A percentile compares a stretch with the other conserved stretches of the same genome.
Evolutionary conservation across 2,888 invertebrate species (phyloP).

Genomic region (Nemoura dubitans): DNA sequence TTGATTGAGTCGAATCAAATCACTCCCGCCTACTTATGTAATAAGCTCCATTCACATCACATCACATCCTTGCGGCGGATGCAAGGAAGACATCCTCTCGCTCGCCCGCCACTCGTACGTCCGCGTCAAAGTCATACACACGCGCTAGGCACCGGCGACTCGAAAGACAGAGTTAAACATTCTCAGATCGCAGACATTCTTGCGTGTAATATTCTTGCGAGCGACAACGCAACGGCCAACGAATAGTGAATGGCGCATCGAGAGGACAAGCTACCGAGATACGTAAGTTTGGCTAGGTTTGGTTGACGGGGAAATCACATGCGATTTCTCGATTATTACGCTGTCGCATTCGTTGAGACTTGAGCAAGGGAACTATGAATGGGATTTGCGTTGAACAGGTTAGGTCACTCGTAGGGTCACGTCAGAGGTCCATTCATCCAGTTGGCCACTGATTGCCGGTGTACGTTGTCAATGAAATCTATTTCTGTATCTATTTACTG

Average conservation of each 20-base stretch:
- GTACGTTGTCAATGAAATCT: not conserved
- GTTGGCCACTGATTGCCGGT: not conserved
- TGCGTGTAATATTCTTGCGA: not conserved
- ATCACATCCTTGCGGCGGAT: constrained; percentile 3
- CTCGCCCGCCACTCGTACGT: not conserved
- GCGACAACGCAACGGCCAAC: not conserved
- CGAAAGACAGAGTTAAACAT: not conserved
- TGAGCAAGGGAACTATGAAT: not conserved
- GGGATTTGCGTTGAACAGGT: not conserved
- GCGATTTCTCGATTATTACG: not conserved
- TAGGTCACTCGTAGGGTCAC: not conserved
- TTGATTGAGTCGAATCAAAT: constrained; percentile 34
- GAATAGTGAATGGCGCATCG: not conserved
- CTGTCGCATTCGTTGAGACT: not conserved
- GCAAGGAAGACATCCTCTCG: constrained; percentile 28
- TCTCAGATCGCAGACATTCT: not conserved
- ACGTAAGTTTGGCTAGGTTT: not conserved
- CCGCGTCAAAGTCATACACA: not conserved
- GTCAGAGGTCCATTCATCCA: not conserved
- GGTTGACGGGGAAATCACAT: not conserved
- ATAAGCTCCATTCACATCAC: constrained; percentile 3
- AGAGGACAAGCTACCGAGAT: not conserved
- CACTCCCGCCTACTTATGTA: constrained; percentile 25
- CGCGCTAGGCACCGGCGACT: not conserved
- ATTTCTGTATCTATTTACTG: not conserved